These are phyloP conservation scores for Perognathus longimembris DNA, from an alignment of 2,113 vertebrate species.

Conservation along the genomic window DNA sequence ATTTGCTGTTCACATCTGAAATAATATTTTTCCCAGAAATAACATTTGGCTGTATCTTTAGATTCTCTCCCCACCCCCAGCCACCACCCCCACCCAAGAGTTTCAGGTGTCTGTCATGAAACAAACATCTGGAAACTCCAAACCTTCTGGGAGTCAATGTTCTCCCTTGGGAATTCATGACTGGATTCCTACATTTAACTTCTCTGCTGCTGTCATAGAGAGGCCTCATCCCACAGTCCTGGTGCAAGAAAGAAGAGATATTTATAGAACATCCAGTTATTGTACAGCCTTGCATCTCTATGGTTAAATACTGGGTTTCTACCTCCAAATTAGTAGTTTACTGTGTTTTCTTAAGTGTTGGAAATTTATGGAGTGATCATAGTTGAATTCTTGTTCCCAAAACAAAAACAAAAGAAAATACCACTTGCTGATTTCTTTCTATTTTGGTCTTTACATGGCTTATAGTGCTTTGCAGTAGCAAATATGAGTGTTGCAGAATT, in stretches of 20 bases:
- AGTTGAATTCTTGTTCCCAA: conserved; percentile 61
- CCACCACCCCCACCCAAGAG: neutral
- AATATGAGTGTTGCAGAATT: conserved; percentile 14
- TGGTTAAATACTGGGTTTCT: conserved; percentile 63
- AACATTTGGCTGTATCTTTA: conserved; percentile 16
- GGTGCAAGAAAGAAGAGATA: conserved; percentile 20
- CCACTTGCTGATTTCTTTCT: conserved; percentile 47
- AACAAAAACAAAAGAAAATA: conserved; percentile 69
- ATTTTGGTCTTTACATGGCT: conserved; percentile 44
- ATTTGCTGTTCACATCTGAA: conserved; percentile 15
- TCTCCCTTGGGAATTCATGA: conserved; percentile 37
- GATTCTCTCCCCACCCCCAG: neutral
- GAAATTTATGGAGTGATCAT: conserved; percentile 67
- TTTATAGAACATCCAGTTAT: conserved; percentile 53
- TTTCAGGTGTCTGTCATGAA: conserved; percentile 40
- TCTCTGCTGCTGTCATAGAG: neutral
- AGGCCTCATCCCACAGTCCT: conserved; percentile 7
- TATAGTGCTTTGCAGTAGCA: neutral
- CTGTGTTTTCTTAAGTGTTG: conserved; percentile 56
- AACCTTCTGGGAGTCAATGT: neutral
- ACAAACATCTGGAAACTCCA: conserved; percentile 22
- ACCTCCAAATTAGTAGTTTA: conserved; percentile 69
- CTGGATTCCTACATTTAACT: conserved; percentile 35
- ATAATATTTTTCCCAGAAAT: conserved; percentile 55
- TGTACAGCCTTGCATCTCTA: conserved; percentile 38